These are phyloP conservation scores for Oophaga pumilio DNA, from an alignment of 2,113 vertebrate species.

Conservation along the genomic window DNA sequence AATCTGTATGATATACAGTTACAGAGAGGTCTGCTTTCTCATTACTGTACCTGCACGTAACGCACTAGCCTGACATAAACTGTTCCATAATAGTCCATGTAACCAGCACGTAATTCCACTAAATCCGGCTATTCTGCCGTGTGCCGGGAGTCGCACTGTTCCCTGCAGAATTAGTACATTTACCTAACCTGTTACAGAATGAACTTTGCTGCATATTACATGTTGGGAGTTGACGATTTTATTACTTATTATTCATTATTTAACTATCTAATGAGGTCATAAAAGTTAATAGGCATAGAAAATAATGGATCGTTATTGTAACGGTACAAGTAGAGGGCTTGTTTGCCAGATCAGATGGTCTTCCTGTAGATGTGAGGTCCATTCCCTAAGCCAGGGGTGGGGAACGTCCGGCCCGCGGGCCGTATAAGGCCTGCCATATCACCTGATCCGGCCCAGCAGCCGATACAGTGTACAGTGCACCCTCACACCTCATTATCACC, in stretches of 20 bases:
- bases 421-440: too few species aligned
- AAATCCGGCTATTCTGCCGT: background rate
- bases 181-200: background rate
- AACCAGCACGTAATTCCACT: background rate
- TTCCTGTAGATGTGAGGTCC: background rate
- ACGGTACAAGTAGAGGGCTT: background rate
- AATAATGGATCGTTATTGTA: background rate
- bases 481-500: too few species aligned
- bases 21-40: background rate
- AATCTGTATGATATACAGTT: background rate
- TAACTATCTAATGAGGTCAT: constrained; percentile 6
- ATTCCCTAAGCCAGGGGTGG: too few species aligned
- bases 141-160: too few species aligned
- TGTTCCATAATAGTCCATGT: background rate
- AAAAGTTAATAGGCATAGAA: background rate
- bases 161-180: background rate
- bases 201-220: background rate
- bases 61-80: background rate
- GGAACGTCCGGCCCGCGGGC: too few species aligned
- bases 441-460: too few species aligned
- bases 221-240: background rate
- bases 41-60: background rate
- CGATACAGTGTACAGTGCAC: too few species aligned
- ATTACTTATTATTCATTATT: background rate
- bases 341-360: background rate